Base-by-base conservation (phyloP, 2,888 invertebrate species). In the Agrilus biguttatus region DNA sequence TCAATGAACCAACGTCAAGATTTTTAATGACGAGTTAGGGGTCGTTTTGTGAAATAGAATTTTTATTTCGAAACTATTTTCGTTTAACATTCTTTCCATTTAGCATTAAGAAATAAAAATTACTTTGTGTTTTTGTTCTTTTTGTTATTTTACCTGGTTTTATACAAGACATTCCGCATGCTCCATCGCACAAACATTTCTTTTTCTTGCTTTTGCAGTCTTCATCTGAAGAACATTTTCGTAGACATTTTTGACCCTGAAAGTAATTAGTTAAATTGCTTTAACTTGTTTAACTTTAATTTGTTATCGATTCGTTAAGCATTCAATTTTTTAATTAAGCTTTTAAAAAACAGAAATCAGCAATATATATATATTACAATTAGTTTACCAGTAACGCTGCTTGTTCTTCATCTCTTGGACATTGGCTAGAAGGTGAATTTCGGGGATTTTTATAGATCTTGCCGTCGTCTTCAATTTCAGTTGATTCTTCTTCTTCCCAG, bases 151-250 rank as follows among this genome's bases (percentile, higher is more conserved):
- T 55, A 91, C 92, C 89, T 64, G 92, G 93, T 65, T 96, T 95
- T 53, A 97, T 92, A 67, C 97, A 98, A 42, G 93, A 93, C 80
- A 91, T 84, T 44, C 97, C 97, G 60, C 97, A 97, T 2, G 83
- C 80, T 39, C 95, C 96, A 61, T 98, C 97, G 63, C 97, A 98
- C 48, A 93, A 75, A 62, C 97, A 98, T 61, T 91, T 85, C 70
- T 95, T 93, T 71, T 90, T 88, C 69, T 89, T 87, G 61, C 93
- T 93, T 67, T 92, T 91, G 67, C 97, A 97, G 65, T 96, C 95
- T 60, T 87, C 87, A 60, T 96, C 92, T 0, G 85, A 83, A 0
- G 83, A 88, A 62, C 96, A 97, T 63, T 91, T 91, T 48, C 92
- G 77, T 47, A 92, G 74, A 66, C 93, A 93, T 59, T 86, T 84